Conservation (phyloP, 2,113 vertebrate genomes). For the Chamaea fasciata region DNA sequence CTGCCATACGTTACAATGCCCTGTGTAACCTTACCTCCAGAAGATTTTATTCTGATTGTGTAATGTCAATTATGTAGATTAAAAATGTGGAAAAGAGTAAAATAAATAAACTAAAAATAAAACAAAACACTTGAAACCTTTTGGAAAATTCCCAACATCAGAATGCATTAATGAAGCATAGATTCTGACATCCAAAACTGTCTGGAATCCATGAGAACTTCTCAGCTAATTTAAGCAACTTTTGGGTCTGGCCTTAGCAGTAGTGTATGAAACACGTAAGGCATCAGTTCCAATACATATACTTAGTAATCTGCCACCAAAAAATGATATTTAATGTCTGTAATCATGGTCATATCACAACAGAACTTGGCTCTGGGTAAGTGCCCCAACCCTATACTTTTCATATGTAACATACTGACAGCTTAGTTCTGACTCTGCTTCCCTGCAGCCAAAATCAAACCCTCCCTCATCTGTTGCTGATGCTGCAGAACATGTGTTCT, state of each 20-base stretch:
- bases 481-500: background rate
- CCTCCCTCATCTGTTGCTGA: background rate
- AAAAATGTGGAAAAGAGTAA: background rate
- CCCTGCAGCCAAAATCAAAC: background rate
- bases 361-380: background rate
- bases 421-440: background rate
- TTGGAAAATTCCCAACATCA: background rate
- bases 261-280: background rate
- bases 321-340: background rate
- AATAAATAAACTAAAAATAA: background rate
- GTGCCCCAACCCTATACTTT: background rate
- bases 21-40: background rate
- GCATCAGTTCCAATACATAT: background rate
- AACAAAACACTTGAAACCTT: background rate
- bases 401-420: background rate
- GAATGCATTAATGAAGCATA: background rate
- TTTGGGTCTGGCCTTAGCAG: background rate
- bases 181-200: background rate
- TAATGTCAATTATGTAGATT: background rate
- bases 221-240: background rate
- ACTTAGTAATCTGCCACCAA: background rate
- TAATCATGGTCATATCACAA: background rate
- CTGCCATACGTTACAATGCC: background rate
- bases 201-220: background rate
- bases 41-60: constrained; percentile 10